A percentile compares a stretch with the other conserved stretches of the same genome.
These are phyloP conservation scores for Isotomurus palustris DNA, from an alignment of 2,888 invertebrate species.

Conservation along the genomic window DNA sequence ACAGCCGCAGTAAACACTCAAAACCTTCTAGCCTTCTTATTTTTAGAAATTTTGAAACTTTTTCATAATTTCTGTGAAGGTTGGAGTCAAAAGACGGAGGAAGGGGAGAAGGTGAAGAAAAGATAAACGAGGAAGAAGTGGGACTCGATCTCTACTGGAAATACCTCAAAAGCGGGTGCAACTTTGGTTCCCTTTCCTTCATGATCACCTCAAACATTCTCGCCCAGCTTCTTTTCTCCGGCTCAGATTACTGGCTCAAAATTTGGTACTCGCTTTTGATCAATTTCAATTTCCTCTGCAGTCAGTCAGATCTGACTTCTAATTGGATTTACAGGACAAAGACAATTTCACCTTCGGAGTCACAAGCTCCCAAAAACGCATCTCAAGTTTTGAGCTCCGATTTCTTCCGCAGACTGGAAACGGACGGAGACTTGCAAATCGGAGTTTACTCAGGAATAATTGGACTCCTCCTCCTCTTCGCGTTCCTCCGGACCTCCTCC, in stretches of 20 bases:
- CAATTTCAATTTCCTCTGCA: not conserved
- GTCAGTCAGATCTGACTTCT: not conserved
- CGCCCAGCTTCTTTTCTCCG: constrained; percentile 25
- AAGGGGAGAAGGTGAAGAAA: constrained; percentile 22
- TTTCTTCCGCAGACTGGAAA: not conserved
- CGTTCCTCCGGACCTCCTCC: constrained; percentile 55
- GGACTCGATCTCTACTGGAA: constrained; percentile 28
- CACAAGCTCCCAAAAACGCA: no score
- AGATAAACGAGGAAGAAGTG: constrained; percentile 28
- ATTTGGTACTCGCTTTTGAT: no score
- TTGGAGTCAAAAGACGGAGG: no score
- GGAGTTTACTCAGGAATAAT: constrained; percentile 38
- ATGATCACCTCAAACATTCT: constrained; percentile 57
- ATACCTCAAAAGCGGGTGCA: constrained; percentile 60
- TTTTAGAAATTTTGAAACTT: not conserved
- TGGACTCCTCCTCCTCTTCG: constrained; percentile 28
- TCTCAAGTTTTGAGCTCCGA: not conserved
- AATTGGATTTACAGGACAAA: no score
- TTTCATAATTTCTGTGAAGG: not conserved
- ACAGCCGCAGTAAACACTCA: not conserved
- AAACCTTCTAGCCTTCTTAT: not conserved
- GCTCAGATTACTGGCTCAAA: constrained; percentile 29
- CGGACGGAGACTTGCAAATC: constrained; percentile 26
- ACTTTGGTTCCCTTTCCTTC: constrained; percentile 59
- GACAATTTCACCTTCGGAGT: no score